These are phyloP conservation scores for Lagopus leucura DNA, from an alignment of 2,113 vertebrate genomes.

Conservation along the genomic window DNA sequence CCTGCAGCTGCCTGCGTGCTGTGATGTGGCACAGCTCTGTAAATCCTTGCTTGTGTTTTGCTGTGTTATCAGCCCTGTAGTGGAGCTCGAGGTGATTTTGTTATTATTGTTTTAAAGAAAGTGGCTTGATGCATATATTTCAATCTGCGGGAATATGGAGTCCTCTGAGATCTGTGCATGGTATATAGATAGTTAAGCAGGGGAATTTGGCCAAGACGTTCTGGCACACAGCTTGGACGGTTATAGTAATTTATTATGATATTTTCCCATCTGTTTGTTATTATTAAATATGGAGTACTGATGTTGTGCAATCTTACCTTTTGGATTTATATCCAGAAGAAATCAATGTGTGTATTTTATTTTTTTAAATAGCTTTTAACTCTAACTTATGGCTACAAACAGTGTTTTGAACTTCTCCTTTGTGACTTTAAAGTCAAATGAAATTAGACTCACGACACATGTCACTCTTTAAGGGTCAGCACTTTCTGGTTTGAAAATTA, in stretches of 20 bases:
- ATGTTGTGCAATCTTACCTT: conserved; percentile 50
- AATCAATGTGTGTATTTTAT: neutral
- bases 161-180: neutral
- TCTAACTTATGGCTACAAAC: neutral
- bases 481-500: neutral
- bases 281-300: conserved; percentile 50
- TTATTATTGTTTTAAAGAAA: neutral
- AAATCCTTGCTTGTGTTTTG: accelerated
- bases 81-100: neutral
- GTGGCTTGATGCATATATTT: accelerated
- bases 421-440: neutral
- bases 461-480: conserved; percentile 16
- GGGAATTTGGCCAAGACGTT: conserved; percentile 12
- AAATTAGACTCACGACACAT: neutral
- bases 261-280: conserved; percentile 61
- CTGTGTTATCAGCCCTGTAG: neutral
- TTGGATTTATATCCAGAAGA: conserved; percentile 48
- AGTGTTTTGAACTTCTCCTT: neutral
- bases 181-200: neutral
- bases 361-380: neutral
- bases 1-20: neutral
- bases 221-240: conserved; percentile 29
- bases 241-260: conserved; percentile 53
- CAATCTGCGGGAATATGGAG: neutral
- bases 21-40: accelerated